A percentile compares a stretch with the other conserved stretches of the same genome.
These are phyloP conservation scores for Pammene aurita DNA, from an alignment of 2,888 invertebrate species.

Conservation along the genomic window DNA sequence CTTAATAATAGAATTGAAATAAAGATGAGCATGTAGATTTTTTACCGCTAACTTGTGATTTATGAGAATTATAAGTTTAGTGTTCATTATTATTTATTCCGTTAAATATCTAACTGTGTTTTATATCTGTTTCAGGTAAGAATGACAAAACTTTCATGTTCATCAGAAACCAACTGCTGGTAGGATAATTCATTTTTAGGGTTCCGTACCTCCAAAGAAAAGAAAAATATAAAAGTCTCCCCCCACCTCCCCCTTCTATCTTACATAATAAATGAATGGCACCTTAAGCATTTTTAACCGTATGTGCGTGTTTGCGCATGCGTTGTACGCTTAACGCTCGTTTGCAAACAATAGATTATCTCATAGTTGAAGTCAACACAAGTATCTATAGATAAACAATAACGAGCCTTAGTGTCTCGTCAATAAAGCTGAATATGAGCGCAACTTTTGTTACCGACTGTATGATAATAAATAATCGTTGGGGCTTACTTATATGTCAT, in stretches of 20 bases:
- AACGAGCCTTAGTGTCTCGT: neutral
- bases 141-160: too few species aligned
- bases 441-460: neutral
- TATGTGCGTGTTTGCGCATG: neutral
- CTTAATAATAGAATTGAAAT: too few species aligned
- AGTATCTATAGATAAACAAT: neutral
- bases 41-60: too few species aligned
- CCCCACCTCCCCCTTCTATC: too few species aligned
- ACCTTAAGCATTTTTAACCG: too few species aligned
- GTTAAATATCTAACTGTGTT: neutral
- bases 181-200: neutral
- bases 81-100: too few species aligned
- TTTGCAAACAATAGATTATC: constrained; percentile 29
- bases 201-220: neutral
- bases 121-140: constrained; percentile 1
- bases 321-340: neutral
- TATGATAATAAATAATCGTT: neutral
- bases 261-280: too few species aligned
- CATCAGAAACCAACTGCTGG: neutral
- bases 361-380: neutral
- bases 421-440: neutral
- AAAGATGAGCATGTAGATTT: too few species aligned
- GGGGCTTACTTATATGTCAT: neutral
- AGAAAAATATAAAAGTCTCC: too few species aligned
- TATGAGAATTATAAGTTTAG: too few species aligned